These are phyloP conservation scores for Illadopsis cleaveri DNA, from an alignment of 2,113 vertebrate genomes.

Conservation along the genomic window DNA sequence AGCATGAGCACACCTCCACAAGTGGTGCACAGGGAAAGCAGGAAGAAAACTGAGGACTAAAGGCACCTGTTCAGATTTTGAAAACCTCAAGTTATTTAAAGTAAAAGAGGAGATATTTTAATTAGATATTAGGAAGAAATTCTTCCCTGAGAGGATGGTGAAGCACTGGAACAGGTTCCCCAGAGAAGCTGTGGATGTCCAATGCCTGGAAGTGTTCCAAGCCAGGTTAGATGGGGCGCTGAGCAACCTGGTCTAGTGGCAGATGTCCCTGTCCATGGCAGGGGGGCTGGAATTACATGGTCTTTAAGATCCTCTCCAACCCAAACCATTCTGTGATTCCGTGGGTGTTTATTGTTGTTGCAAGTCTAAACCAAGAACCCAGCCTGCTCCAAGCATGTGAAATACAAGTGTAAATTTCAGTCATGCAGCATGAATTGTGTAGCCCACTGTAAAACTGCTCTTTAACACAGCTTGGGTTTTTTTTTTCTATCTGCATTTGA, in stretches of 20 bases:
- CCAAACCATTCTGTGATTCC: not conserved
- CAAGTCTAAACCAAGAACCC: not conserved
- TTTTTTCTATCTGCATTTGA: not conserved
- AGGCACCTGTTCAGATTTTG: fast-evolving
- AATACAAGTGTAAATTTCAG: not conserved
- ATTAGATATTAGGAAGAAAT: not conserved
- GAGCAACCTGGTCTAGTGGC: not conserved
- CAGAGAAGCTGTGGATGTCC: not conserved
- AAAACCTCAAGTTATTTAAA: not conserved
- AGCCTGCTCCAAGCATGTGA: not conserved
- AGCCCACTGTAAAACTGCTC: not conserved
- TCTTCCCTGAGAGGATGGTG: not conserved
- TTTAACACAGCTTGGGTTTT: not conserved
- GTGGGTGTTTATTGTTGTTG: not conserved
- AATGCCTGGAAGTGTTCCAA: not conserved
- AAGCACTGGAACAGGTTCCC: not conserved
- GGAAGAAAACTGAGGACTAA: not conserved
- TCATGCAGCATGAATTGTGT: not conserved
- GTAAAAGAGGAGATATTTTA: not conserved
- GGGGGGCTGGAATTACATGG: not conserved
- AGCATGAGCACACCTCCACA: fast-evolving
- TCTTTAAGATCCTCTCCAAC: not conserved
- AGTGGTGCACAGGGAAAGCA: not conserved
- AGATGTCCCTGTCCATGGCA: not conserved
- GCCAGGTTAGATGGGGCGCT: not conserved